Evolutionary conservation across 2,797 vertebrate genomes (phyloP).

Genomic region (Tokudaia muenninki): DNA sequence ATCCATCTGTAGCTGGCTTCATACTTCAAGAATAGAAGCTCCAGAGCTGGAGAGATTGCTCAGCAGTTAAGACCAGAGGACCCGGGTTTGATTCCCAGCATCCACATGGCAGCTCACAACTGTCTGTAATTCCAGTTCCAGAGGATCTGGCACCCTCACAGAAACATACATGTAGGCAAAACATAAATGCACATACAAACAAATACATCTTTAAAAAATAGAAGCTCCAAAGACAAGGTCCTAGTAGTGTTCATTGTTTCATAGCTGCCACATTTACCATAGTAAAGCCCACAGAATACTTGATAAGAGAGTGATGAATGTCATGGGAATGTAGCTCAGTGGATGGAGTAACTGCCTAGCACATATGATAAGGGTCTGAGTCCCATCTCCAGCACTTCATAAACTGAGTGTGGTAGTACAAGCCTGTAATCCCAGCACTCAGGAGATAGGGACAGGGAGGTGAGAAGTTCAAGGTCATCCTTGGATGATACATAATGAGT

Average conservation of each 20-base stretch:
- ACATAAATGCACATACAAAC: background rate
- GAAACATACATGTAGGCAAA: background rate
- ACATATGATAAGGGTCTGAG: background rate
- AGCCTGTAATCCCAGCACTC: background rate
- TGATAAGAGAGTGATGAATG: background rate
- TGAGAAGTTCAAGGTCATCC: background rate
- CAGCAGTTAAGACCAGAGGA: background rate
- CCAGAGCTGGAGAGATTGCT: background rate
- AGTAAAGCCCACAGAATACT: slow-evolving; percentile 13
- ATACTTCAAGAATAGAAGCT: background rate
- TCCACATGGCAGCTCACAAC: background rate
- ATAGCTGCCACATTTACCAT: background rate
- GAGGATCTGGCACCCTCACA: background rate
- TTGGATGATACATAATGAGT: background rate
- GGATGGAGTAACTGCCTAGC: background rate
- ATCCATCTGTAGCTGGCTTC: background rate
- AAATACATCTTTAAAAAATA: background rate
- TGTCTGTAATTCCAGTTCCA: background rate
- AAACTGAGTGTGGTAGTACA: background rate
- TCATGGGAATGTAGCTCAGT: background rate
- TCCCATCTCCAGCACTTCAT: background rate
- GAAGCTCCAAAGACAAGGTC: background rate
- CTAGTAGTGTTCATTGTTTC: background rate
- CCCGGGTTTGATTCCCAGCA: background rate
- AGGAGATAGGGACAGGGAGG: background rate